These are phyloP conservation scores for Diuraphis noxia DNA, from an alignment of 1,140 invertebrate genomes.

Conservation along the genomic window DNA sequence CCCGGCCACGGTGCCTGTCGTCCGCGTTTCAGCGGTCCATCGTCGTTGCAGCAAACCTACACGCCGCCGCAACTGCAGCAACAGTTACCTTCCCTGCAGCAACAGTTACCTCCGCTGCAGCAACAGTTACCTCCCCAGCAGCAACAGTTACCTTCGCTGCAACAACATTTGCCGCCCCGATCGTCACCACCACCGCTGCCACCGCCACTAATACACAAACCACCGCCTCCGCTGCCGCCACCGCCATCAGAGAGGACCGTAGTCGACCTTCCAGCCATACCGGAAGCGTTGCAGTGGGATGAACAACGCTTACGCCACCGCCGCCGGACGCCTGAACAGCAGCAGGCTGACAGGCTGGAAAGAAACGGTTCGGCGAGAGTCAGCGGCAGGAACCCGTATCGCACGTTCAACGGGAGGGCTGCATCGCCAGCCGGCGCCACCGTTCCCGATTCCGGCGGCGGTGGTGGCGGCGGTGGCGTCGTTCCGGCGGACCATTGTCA, in stretches of 20 bases:
- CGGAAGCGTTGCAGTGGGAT: constrained; percentile 42
- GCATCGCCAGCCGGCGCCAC: constrained; percentile 57
- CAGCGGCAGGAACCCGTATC: constrained; percentile 26
- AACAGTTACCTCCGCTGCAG: neutral
- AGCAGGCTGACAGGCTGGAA: neutral
- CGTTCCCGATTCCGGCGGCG: neutral
- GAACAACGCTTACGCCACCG: neutral
- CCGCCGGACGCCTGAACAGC: neutral
- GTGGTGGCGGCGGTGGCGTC: neutral
- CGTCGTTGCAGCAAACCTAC: neutral
- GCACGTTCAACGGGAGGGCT: neutral
- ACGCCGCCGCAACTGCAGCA: neutral
- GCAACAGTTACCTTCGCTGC: neutral
- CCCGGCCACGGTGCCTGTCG: neutral
- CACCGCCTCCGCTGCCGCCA: neutral
- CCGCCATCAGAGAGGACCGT: neutral
- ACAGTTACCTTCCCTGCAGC: neutral
- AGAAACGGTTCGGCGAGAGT: constrained; percentile 26
- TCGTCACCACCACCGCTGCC: neutral
- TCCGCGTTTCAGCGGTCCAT: constrained; percentile 38
- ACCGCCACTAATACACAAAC: neutral
- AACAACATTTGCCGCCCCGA: neutral
- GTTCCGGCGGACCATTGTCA: neutral
- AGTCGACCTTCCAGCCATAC: constrained; percentile 36
- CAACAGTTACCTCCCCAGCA: neutral